Conservation (phyloP, 1,140 invertebrate genomes). For the Bombus consobrinus region DNA sequence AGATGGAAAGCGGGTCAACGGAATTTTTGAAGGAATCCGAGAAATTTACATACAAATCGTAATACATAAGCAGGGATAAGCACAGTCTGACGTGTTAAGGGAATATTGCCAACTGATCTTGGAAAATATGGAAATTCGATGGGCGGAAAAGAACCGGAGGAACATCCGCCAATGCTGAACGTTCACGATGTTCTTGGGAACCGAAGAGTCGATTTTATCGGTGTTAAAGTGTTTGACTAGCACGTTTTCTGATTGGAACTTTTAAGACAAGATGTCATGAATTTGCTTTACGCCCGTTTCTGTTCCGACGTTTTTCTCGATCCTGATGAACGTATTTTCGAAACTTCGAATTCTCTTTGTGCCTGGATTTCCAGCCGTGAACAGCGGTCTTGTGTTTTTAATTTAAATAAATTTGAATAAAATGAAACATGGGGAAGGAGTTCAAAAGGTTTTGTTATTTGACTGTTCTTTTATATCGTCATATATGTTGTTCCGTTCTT, state of each 20-base stretch:
- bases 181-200: background rate
- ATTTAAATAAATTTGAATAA: background rate
- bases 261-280: background rate
- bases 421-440: background rate
- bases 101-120: conserved; percentile 18
- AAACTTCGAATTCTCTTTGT: background rate
- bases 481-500: too few relatives aligned
- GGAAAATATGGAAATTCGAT: conserved; percentile 22
- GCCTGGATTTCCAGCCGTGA: background rate
- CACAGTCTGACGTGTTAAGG: conserved; percentile 3
- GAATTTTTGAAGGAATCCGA: background rate
- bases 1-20: background rate
- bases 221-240: conserved; percentile 9
- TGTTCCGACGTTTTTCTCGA: too few relatives aligned
- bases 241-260: conserved; percentile 1
- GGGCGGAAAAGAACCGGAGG: background rate
- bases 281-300: background rate
- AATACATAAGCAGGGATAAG: background rate
- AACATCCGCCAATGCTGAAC: background rate
- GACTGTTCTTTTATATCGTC: background rate
- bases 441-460: background rate
- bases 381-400: background rate
- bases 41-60: conserved; percentile 14
- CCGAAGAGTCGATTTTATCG: background rate
- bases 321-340: background rate